Evolutionary conservation across 2,888 invertebrate genomes (phyloP), one percentile per base, ranked within the genome.

Genomic region (Uropetala carovei): DNA sequence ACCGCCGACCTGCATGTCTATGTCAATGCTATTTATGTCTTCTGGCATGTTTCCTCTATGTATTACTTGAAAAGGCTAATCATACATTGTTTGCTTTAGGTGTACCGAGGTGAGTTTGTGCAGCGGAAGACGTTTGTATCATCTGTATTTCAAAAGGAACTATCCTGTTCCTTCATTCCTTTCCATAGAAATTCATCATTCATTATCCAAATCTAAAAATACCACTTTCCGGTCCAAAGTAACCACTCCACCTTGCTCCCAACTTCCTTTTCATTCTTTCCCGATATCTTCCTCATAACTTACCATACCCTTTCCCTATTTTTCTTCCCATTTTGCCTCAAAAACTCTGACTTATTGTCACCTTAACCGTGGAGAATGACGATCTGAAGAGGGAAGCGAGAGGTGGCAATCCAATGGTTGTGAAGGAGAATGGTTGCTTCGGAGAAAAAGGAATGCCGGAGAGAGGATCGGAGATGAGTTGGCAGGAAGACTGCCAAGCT

Each of bases 401-500:
- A 43, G 43, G 43, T 3, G 43, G 43, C 3, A 43, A 83, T 83
- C 83, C 43, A 83, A 83, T 83, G 83, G 83, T 83, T 22, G 82
- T 11, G 43, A 30, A 13, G 82, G 82, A 11, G 82, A 2, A 2
- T n/a, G 5, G 58, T 10, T 9, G 85, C 22, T 11, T 59, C 27
- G 89, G 64, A 16, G 27, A 64, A 8, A 89, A 89, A 89, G 89
- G 64, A 89, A 82, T 16, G 27, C 14, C 11, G 14, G 59, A 27
- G 22, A n/a, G 11, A 64, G 13, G 30, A 64, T 14, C 64, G 89
- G 68, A 89, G 60, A 89, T 89, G 89, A 89, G 89, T 43, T 18
- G 13, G 89, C 64, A 89, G 89, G 89, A 89, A 89, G 43, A 89
- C 64, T 89, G 89, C 89, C 89, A 89, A 89, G 89, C 43, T 58